Evolutionary conservation across 2,113 vertebrate species (phyloP), one percentile per base, ranked within the genome.

Genomic region (Tupaia tana): DNA sequence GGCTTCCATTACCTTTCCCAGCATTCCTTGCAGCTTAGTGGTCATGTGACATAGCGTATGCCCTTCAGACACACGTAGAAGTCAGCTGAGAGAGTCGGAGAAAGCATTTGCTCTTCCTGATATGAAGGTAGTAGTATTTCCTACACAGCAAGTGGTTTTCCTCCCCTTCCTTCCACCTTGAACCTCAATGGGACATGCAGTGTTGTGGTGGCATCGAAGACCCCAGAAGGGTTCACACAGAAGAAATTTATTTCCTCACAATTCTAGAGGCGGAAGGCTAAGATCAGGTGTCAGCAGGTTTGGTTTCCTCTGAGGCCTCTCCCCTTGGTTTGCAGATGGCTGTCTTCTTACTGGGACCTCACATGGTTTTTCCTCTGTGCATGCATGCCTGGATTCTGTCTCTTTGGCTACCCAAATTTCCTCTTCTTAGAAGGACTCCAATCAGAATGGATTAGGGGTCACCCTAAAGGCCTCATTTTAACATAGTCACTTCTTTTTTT

Each of bases 261-360:
- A n/a, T 18, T 27, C 54, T 56, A 27, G 66, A 89, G 67, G 78
- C 66, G 6, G 9, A 29, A 3, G 4, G n/a, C 43, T 22, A n/a
- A 71, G 24, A 14, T 25, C 52, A 64, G 66, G 5, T 24, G 14
- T 16, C 7, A 13, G 20, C 9, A 27, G 29, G 31, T 34, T 24
- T 20, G 19, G 58, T 24, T 74, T 67, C 43, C 82, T 34, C 29
- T 12, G 18, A 25, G 6, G 43, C n/a, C 80, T 52, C 63, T 29
- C 9, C 5, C 4, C 54, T 0, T 1, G 12, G 22, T 13, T 0
- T 16, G 27, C 12, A 27, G 66, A 64, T 0, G 3, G n/a, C 82
- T 1, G 0, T 20, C 29, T 70, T n/a, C 24, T 10, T 22, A 0
- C 2, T 3, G 11, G 0, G 3, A 54, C 54, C 54, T 58, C 25